Evolutionary conservation across 1,140 invertebrate species (phyloP), one percentile per base, ranked within the genome.

Genomic region (Macrotrachela quadricornifera): DNA sequence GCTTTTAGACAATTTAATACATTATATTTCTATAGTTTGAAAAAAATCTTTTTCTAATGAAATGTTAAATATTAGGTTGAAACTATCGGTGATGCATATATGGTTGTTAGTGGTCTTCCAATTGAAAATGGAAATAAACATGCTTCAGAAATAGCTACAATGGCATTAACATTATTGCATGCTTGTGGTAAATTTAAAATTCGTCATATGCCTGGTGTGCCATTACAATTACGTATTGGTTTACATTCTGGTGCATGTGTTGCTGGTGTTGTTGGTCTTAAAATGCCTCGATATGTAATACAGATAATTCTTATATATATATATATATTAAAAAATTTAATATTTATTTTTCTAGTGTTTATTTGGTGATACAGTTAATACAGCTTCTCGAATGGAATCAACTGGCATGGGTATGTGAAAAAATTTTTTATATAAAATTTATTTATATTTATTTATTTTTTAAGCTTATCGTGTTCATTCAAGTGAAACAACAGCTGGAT

Each of bases 11-110:
- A n/a, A n/a, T n/a, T n/a, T n/a, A n/a, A n/a, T n/a, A n/a, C n/a
- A n/a, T n/a, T n/a, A n/a, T n/a, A n/a, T n/a, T n/a, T n/a, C n/a
- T n/a, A n/a, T n/a, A n/a, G n/a, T n/a, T n/a, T n/a, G n/a, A n/a
- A n/a, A n/a, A n/a, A n/a, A n/a, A n/a, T n/a, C n/a, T n/a, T n/a
- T n/a, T n/a, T n/a, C n/a, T n/a, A n/a, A n/a, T n/a, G n/a, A n/a
- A n/a, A n/a, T n/a, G n/a, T n/a, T n/a, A n/a, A n/a, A n/a, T n/a
- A n/a, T n/a, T 58, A 83, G 81, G 85, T 87, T 52, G 86, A 94
- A 71, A 94, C 86, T 0, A 92, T 92, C 58, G 85, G 85, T 1
- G 86, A 90, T 67, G 85, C 85, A 8, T 92, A 92, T 67, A 88
- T 91, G 84, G 82, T 90, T 8, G 85, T 87, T 11, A 83, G 83